Evolutionary conservation across 2,113 vertebrate genomes (phyloP).

Genomic region (Mormoops blainvillei): DNA sequence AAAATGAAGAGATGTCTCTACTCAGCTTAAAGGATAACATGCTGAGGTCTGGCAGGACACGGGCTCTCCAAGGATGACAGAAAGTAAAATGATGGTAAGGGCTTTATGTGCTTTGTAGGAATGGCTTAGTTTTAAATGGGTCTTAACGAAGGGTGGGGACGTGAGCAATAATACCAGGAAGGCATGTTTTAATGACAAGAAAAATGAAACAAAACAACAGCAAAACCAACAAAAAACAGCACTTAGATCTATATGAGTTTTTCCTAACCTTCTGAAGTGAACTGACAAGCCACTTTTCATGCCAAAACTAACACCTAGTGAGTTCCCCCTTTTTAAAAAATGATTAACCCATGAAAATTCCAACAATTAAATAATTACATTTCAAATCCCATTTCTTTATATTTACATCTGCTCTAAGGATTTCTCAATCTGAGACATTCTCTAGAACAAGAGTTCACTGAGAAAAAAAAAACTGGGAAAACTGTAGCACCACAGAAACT

Average conservation of each 20-base stretch:
- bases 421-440: not conserved
- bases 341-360: not conserved
- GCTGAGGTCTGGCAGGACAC: not conserved
- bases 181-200: not conserved
- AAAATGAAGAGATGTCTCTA: not conserved
- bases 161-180: not conserved
- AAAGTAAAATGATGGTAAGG: not conserved
- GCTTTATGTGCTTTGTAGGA: not conserved
- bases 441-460: not conserved
- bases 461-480: not conserved
- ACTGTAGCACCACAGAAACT: not conserved
- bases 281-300: not conserved
- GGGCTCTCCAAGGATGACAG: not conserved
- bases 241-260: not conserved
- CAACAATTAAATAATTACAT: not conserved
- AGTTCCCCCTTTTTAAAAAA: not conserved
- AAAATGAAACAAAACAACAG: not conserved
- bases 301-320: not conserved
- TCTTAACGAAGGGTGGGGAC: not conserved
- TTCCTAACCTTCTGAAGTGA: not conserved
- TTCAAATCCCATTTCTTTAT: not conserved
- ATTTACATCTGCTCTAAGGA: not conserved
- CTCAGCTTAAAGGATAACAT: not conserved
- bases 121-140: not conserved
- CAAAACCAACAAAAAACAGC: not conserved